A percentile compares a stretch with the other conserved stretches of the same genome.
Conservation (phyloP, 2,113 vertebrate genomes). For the Cervus canadensis region DNA sequence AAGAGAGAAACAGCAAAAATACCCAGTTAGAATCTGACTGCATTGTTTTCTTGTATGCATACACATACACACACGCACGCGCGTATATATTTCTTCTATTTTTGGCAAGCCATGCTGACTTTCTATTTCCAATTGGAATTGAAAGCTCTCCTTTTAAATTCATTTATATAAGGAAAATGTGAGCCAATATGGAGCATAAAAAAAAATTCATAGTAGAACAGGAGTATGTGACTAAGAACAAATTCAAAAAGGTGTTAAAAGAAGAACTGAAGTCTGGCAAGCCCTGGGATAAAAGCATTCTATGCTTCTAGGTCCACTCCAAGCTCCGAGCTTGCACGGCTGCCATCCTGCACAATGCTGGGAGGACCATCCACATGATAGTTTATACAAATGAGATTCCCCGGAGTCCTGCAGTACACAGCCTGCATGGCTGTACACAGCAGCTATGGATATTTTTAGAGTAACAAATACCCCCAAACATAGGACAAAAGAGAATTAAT, state of each 20-base stretch:
- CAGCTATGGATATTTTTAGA: conserved; percentile 16
- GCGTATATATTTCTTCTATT: not conserved
- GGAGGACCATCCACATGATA: accelerated
- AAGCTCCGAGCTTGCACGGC: not conserved
- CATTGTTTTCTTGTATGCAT: not conserved
- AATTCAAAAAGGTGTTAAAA: not conserved
- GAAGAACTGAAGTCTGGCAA: not conserved
- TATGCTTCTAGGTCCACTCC: accelerated
- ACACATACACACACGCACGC: not conserved
- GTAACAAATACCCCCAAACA: conserved; percentile 28
- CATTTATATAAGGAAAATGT: not conserved
- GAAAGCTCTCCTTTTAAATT: conserved; percentile 18
- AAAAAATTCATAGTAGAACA: not conserved
- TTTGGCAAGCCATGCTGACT: not conserved
- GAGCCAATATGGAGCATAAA: not conserved
- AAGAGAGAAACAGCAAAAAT: not conserved
- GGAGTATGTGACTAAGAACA: not conserved
- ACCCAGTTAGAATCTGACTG: not conserved
- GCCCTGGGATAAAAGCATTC: not conserved
- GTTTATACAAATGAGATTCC: accelerated
- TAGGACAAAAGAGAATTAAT: not conserved
- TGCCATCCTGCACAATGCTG: not conserved
- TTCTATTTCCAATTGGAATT: not conserved
- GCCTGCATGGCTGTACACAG: not conserved
- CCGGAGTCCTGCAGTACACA: not conserved